Conservation (phyloP, 2,888 invertebrate genomes). For the Lysandra coridon region DNA sequence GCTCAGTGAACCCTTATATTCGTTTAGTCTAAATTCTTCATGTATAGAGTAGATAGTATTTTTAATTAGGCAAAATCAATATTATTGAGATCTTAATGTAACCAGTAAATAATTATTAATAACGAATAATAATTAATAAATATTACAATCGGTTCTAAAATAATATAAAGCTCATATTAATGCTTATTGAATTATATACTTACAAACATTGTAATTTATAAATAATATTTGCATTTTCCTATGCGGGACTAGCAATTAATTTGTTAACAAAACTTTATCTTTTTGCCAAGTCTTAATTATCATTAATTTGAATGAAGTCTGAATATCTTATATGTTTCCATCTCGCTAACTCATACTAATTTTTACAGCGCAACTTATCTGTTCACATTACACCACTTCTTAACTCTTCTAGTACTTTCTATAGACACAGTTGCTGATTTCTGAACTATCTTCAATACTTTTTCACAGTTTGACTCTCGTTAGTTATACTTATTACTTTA, state of each 20-base stretch:
- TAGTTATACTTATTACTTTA: background rate
- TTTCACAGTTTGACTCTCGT: background rate
- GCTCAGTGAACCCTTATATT: background rate
- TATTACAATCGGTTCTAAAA: background rate
- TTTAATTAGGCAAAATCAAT: slow-evolving; percentile 14
- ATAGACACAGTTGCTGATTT: background rate
- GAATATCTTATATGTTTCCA: background rate
- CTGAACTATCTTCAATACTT: background rate
- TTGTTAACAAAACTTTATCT: background rate
- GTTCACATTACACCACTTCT: background rate
- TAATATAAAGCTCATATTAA: background rate
- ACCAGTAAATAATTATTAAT: background rate
- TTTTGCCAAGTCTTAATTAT: background rate
- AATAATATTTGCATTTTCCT: background rate
- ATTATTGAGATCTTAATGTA: background rate
- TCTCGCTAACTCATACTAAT: background rate
- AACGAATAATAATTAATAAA: background rate
- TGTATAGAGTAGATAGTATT: slow-evolving; percentile 6
- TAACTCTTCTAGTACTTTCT: background rate
- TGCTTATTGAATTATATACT: background rate
- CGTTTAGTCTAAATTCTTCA: background rate
- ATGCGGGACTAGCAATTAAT: background rate
- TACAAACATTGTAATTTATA: background rate
- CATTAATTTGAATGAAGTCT: background rate
- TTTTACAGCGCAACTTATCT: background rate